These are phyloP conservation scores for Onychorhynchus coronatus DNA, from an alignment of 2,113 vertebrate species.

Conservation along the genomic window DNA sequence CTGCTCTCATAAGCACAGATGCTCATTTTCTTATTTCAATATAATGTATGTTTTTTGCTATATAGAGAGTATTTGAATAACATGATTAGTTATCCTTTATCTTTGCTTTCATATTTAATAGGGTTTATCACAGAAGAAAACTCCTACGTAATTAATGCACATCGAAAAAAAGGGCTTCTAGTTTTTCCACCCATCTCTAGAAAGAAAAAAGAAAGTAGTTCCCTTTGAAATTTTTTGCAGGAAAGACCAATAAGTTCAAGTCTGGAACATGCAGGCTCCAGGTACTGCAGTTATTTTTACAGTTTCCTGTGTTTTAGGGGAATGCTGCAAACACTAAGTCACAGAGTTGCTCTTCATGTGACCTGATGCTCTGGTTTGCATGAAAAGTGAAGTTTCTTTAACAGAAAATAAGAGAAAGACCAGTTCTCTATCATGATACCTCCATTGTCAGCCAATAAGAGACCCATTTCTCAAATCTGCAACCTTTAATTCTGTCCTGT, in stretches of 20 bases:
- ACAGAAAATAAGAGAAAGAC: background rate
- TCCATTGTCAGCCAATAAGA: background rate
- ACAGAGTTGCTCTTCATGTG: background rate
- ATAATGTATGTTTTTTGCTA: background rate
- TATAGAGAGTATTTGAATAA: background rate
- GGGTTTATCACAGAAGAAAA: background rate
- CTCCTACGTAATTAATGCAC: background rate
- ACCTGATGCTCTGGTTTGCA: background rate
- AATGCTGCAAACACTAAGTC: background rate
- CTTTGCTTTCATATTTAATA: background rate
- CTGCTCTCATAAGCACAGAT: background rate
- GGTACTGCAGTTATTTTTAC: background rate
- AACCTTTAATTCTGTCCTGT: background rate
- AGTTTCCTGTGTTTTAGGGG: background rate
- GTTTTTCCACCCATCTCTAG: accelerated
- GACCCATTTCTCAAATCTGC: background rate
- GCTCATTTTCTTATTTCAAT: background rate
- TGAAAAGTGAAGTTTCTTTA: background rate
- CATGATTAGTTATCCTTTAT: background rate
- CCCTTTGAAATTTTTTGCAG: background rate
- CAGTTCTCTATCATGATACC: background rate
- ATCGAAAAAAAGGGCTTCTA: background rate
- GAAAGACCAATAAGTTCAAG: background rate
- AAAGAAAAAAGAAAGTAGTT: background rate
- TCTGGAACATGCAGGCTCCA: background rate